These are phyloP conservation scores for Metopia argyrocephala DNA, from an alignment of 2,888 invertebrate species.

Conservation along the genomic window DNA sequence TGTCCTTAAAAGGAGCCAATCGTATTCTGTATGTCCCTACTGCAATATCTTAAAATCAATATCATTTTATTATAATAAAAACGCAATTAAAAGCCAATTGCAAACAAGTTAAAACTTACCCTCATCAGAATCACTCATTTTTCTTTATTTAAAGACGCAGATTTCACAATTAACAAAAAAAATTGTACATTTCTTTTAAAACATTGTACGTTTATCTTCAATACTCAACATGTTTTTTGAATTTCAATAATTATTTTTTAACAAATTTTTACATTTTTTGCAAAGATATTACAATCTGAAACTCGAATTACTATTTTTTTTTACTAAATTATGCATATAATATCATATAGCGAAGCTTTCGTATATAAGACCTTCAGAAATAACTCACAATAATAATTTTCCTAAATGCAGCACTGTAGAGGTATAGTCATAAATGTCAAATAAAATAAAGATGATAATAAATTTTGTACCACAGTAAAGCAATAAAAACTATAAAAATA, in stretches of 20 bases:
- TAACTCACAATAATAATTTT: background rate
- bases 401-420: slow-evolving; percentile 25
- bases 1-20: too few relatives aligned
- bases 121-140: slow-evolving; percentile 71
- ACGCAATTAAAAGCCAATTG: slow-evolving; percentile 32
- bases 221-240: slow-evolving; percentile 16
- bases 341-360: background rate
- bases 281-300: slow-evolving; percentile 7
- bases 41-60: slow-evolving; percentile 49
- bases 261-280: slow-evolving; percentile 16
- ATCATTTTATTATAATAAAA: slow-evolving; percentile 14
- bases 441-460: slow-evolving; percentile 52
- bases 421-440: slow-evolving; percentile 39
- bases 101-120: slow-evolving; percentile 63
- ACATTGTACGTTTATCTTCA: background rate
- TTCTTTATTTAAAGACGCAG: slow-evolving; percentile 1
- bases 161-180: background rate
- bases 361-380: background rate
- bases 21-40: too few relatives aligned
- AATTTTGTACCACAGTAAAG: slow-evolving; percentile 68
- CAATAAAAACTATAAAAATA: slow-evolving; percentile 64
- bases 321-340: background rate
- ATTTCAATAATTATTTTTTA: background rate
- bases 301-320: background rate
- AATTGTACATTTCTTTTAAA: background rate